phyloP scores from a whole-genome alignment of 1,140 invertebrate species.

The Euura saliciscinereae region DNA sequence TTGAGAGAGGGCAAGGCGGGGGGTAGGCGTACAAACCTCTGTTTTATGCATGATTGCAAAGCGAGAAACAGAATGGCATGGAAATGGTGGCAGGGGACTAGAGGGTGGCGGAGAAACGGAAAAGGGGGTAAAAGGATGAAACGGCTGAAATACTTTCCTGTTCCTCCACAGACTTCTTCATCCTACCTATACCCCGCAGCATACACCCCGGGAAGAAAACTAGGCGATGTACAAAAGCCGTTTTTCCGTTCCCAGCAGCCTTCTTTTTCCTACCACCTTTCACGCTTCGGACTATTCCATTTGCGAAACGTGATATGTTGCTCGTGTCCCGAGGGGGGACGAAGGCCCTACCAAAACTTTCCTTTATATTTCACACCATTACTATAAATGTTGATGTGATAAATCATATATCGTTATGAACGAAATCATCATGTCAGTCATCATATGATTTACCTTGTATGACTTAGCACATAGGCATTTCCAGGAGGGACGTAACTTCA shows the following conservation, averaged over 20 bases:
- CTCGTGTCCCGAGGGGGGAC: background rate
- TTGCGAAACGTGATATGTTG: slow-evolving; percentile 5
- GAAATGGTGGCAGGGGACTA: no score
- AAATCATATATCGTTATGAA: no score
- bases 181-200: background rate
- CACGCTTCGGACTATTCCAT: background rate
- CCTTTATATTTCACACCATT: no score
- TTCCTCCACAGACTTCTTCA: background rate
- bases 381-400: no score
- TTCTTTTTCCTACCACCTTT: background rate
- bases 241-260: background rate
- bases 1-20: background rate
- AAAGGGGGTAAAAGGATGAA: background rate
- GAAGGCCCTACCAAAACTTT: background rate
- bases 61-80: background rate
- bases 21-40: slow-evolving; percentile 1
- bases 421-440: no score
- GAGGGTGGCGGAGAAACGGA: background rate
- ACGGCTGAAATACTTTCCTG: slow-evolving; percentile 1
- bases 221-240: background rate
- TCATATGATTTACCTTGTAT: no score
- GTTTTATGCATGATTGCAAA: slow-evolving; percentile 7
- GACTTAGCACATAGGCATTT: no score
- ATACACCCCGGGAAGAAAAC: background rate
- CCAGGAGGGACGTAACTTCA: no score